Evolutionary conservation across 2,113 vertebrate species (phyloP).

Genomic region (Leptocoma aspasia): DNA sequence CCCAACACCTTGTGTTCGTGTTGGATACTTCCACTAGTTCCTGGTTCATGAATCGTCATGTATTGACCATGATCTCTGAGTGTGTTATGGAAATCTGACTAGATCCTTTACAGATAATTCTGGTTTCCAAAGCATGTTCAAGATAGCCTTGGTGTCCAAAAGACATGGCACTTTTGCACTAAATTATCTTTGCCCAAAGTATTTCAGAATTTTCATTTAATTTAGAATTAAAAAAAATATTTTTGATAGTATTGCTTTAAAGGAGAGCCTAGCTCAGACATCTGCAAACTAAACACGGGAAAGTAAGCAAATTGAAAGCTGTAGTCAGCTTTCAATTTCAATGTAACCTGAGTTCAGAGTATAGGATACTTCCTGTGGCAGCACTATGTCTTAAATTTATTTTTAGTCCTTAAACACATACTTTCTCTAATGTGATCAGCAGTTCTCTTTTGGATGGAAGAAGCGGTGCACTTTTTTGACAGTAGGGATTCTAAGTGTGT

Average conservation of each 20-base stretch:
- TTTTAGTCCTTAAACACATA: constrained; percentile 24
- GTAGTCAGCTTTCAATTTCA: too few species aligned
- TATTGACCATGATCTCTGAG: neutral
- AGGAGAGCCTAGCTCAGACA: neutral
- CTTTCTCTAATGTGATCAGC: neutral
- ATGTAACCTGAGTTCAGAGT: constrained; percentile 3
- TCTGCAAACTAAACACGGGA: neutral
- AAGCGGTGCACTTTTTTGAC: neutral
- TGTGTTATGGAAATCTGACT: neutral
- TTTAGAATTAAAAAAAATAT: neutral
- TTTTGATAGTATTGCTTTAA: neutral
- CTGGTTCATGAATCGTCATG: neutral
- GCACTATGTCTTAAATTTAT: constrained; percentile 1
- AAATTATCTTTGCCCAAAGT: neutral
- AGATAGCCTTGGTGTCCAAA: neutral
- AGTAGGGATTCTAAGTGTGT: neutral
- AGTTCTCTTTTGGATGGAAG: neutral
- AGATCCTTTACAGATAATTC: neutral
- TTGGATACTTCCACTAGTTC: neutral
- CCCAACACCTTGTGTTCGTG: neutral
- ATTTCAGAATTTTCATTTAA: neutral
- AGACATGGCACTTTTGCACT: neutral
- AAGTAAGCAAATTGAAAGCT: constrained; percentile 3
- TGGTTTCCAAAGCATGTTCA: neutral
- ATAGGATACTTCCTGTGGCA: constrained; percentile 27